Evolutionary conservation across 2,888 invertebrate genomes (phyloP).

Genomic region (Drosophila pegasa): DNA sequence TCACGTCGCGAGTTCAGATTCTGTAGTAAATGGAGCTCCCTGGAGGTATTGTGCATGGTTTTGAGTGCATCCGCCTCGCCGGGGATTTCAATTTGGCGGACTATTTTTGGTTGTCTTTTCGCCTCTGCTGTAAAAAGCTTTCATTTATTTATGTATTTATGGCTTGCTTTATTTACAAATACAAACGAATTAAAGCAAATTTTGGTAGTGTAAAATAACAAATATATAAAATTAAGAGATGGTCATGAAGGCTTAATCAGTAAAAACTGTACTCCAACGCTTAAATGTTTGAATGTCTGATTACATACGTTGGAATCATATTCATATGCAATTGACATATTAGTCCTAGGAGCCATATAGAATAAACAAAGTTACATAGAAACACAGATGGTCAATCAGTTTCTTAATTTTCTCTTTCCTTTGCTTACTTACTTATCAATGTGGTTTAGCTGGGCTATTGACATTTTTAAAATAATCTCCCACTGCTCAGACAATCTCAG

Average conservation of each 20-base stretch:
- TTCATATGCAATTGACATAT: no score
- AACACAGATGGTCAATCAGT: no score
- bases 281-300: background rate
- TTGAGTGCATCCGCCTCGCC: conserved; percentile 6
- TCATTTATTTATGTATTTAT: conserved; percentile 37
- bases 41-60: conserved; percentile 15
- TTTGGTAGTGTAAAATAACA: background rate
- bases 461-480: background rate
- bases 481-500: background rate
- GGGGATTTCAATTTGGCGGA: conserved; percentile 25
- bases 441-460: no score
- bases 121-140: conserved; percentile 14
- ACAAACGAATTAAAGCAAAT: conserved; percentile 7
- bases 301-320: background rate
- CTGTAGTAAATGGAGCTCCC: background rate
- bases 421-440: no score
- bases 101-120: conserved; percentile 9
- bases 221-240: background rate
- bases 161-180: conserved; percentile 11
- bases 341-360: no score
- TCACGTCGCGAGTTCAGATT: conserved; percentile 13
- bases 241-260: background rate
- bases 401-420: no score
- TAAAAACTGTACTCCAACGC: no score
- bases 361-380: background rate